Percentiles rank a stretch among this genome's conserved stretches.
Evolutionary conservation across 2,888 invertebrate genomes (phyloP).

Genomic region (Uropetala carovei): DNA sequence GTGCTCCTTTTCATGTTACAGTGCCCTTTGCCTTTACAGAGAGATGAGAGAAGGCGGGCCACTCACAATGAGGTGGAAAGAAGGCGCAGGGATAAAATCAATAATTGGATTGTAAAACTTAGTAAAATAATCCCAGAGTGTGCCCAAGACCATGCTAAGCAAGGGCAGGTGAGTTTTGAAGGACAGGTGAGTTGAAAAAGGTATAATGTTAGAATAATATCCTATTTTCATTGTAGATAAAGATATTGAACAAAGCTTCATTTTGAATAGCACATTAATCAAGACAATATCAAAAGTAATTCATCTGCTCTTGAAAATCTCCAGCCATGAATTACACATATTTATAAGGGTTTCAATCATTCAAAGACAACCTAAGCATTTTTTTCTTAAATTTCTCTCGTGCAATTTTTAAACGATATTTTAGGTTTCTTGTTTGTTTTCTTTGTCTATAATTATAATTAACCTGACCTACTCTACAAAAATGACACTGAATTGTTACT

Average conservation of each 20-base stretch:
- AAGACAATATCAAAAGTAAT: neutral
- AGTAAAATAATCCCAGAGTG: constrained; percentile 92
- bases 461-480: too few relatives aligned
- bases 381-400: too few relatives aligned
- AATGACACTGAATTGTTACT: too few relatives aligned
- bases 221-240: constrained; percentile 3
- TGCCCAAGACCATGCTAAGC: constrained; percentile 73
- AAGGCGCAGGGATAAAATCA: constrained; percentile 95
- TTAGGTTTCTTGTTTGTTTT: too few relatives aligned
- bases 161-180: constrained; percentile 68
- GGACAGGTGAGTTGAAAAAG: constrained; percentile 65
- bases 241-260: neutral
- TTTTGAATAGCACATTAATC: neutral
- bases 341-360: too few relatives aligned
- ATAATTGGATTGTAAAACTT: constrained; percentile 96
- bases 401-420: too few relatives aligned
- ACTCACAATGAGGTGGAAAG: constrained; percentile 98
- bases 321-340: too few relatives aligned
- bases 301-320: too few relatives aligned
- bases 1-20: constrained; percentile 66
- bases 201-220: neutral
- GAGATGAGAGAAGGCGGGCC: constrained; percentile 92
- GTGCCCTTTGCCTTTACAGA: constrained; percentile 75
- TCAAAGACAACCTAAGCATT: too few relatives aligned
- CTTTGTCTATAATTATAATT: too few relatives aligned